Percentiles rank a stretch among this genome's conserved stretches.
These are phyloP conservation scores for Poecile montanus DNA, from an alignment of 2,797 vertebrate species.

Conservation along the genomic window DNA sequence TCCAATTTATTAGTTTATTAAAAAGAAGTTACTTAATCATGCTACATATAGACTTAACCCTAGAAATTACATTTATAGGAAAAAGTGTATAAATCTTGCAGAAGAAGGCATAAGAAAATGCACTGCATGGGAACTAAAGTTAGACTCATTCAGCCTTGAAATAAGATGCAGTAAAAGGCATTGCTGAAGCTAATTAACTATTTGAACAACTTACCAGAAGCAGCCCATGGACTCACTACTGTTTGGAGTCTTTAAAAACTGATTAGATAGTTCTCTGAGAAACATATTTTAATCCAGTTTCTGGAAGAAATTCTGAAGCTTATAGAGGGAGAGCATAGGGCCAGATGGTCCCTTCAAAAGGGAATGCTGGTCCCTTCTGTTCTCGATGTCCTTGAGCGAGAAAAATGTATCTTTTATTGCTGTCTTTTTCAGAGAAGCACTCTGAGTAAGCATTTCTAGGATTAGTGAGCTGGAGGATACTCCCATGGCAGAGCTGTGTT, in stretches of 20 bases:
- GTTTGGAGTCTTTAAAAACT: background rate
- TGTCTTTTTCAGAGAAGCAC: background rate
- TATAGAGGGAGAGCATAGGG: background rate
- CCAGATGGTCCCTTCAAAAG: constrained; percentile 44
- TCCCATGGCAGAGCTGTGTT: background rate
- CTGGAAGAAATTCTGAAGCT: background rate
- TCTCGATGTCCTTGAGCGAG: background rate
- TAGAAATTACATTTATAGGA: background rate
- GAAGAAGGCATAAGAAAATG: background rate
- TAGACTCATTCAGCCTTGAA: background rate
- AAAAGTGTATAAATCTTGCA: background rate
- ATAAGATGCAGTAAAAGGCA: background rate
- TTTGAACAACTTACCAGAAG: background rate
- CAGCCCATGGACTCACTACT: background rate
- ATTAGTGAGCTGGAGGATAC: constrained; percentile 35
- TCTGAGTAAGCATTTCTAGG: constrained; percentile 44
- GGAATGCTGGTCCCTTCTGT: constrained; percentile 34
- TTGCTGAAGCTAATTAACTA: background rate
- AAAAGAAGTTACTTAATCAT: background rate
- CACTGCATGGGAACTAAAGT: background rate
- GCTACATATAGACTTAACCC: background rate
- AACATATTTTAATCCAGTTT: constrained; percentile 19
- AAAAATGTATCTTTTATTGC: constrained; percentile 43
- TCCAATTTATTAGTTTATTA: background rate
- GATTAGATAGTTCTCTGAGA: background rate